Percentiles rank a stretch among this genome's conserved stretches.
phyloP scores from a whole-genome alignment of 2,113 vertebrate genomes.

The Anguilla japonica region DNA sequence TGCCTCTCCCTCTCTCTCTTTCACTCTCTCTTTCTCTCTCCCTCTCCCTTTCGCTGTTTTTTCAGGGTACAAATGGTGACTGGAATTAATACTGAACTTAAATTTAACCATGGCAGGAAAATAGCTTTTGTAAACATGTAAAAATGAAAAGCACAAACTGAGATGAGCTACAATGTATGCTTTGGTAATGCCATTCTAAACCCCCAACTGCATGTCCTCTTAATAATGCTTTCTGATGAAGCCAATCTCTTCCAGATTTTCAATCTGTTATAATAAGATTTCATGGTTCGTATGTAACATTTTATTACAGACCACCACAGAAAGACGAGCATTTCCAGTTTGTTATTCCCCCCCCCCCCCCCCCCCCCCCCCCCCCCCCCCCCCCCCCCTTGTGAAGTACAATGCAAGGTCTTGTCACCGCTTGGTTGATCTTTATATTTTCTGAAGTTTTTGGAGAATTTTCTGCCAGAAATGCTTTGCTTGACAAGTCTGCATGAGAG shows the following conservation, averaged over 20 bases:
- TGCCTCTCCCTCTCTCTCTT: too few relatives aligned
- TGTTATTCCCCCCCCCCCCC: neutral
- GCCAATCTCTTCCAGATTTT: neutral
- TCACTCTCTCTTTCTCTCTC: too few relatives aligned
- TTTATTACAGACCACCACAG: neutral
- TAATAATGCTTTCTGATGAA: neutral
- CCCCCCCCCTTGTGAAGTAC: slow-evolving; percentile 31
- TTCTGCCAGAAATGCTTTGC: slow-evolving; percentile 49
- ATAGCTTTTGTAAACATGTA: neutral
- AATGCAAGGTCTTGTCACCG: slow-evolving; percentile 44
- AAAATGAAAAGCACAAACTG: neutral
- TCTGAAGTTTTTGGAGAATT: slow-evolving; percentile 39
- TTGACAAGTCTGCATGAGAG: slow-evolving; percentile 46
- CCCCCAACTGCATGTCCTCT: neutral
- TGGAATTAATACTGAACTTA: neutral
- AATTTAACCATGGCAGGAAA: neutral
- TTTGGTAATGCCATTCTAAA: neutral
- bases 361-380: slow-evolving; percentile 23
- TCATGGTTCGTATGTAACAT: neutral
- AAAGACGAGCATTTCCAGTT: slow-evolving; percentile 2
- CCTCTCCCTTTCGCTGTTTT: too few relatives aligned
- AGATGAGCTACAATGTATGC: neutral
- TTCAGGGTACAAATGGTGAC: too few relatives aligned
- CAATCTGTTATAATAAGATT: neutral
- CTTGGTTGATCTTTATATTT: slow-evolving; percentile 41